Evolutionary conservation across 2,113 vertebrate species (phyloP).

Genomic region (Chaetura pelagica): DNA sequence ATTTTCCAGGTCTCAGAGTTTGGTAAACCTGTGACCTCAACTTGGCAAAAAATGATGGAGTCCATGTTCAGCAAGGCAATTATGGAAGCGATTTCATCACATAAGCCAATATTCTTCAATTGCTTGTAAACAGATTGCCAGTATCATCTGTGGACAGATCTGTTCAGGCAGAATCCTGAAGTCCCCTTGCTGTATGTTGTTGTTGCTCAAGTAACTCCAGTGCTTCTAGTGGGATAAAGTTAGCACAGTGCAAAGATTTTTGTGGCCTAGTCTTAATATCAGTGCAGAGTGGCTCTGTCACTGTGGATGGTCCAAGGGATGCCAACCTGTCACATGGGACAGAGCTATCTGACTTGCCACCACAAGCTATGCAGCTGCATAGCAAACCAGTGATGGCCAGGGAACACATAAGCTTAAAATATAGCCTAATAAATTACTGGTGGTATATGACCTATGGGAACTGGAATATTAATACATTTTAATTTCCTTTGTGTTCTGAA

Average conservation of each 20-base stretch:
- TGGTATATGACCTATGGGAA: neutral
- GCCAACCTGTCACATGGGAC: neutral
- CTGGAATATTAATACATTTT: neutral
- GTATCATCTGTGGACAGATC: neutral
- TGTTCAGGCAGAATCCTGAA: neutral
- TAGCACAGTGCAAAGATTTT: neutral
- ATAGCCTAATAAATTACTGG: constrained; percentile 13
- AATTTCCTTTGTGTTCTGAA: neutral
- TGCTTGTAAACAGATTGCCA: neutral
- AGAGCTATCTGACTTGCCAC: constrained; percentile 5
- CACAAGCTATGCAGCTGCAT: constrained; percentile 1
- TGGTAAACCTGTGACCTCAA: neutral
- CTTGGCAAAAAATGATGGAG: neutral
- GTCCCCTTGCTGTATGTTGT: neutral
- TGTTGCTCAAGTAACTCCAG: neutral
- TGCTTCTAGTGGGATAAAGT: constrained; percentile 3
- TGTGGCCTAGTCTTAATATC: neutral
- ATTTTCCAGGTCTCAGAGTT: neutral
- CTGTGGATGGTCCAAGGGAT: neutral
- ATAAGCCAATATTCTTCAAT: neutral
- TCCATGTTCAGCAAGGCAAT: neutral
- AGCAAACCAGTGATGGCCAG: constrained; percentile 2
- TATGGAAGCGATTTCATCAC: neutral
- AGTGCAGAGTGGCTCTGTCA: neutral
- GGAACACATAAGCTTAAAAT: constrained; percentile 5